Base-by-base conservation (phyloP, 2,888 invertebrate genomes). In the Himalopsyche kuldschensis region DNA sequence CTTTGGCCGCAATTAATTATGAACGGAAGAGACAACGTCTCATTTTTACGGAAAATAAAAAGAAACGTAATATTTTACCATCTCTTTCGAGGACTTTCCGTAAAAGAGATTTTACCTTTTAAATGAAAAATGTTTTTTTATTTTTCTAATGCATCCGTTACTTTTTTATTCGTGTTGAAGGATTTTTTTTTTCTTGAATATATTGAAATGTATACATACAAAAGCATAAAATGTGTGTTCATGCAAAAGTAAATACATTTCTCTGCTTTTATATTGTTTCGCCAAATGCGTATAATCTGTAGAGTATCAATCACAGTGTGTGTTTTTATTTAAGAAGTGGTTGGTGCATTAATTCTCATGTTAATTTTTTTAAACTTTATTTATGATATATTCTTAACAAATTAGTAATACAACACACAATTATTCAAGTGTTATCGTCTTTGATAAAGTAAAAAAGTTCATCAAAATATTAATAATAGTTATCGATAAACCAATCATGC, bases 1-100 rank as follows among this genome's bases (percentile, higher is more conserved):
- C 77, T 77, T 35, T 35, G 77, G 15, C 77, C 35, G 77, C 77
- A 77, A 77, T 77, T 77, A 77, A 77, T 77, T 35, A 75, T 75
- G 31, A 30, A 75, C 55, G 55, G 55, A 55, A 55, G 20, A 55
- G 55, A 55, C 30, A 75, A n/a, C 75, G 75, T 27, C 24, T 75
- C 75, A 31, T 32, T 75, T 75, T 75, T 75, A 10, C 32, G 24
- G 20, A 75, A 75, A 32, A 32, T 31, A 32, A 75, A 75, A 75
- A 75, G 75, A 75, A 75, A 75, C 30, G 75, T 32, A 75, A 75
- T 75, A 75, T 75, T 32, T 75, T 31, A 75, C 27, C 75, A 32
- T 31, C 75, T 75, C 31, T 20, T 55, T 55, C 55, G 55, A 55
- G 55, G 55, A 55, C 55, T 55, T 55, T 55, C 55, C 20, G n/a